Percentiles rank a stretch among this genome's conserved stretches.
phyloP scores from a whole-genome alignment of 2,113 vertebrate species.

The Narcine bancroftii region DNA sequence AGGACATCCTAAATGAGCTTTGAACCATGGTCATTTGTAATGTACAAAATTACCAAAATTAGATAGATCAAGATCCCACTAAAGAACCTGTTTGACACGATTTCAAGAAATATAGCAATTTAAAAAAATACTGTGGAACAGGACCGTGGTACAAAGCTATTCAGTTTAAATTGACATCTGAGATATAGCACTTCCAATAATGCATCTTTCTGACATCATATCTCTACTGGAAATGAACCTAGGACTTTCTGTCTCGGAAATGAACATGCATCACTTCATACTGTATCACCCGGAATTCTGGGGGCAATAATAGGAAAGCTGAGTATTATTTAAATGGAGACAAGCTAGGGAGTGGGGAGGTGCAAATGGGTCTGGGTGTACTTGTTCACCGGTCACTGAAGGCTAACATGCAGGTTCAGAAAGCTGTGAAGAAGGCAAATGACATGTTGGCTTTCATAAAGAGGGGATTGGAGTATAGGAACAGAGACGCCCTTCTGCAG shows the following conservation, averaged over 20 bases:
- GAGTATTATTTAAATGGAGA: too few species aligned
- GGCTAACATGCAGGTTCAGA: too few species aligned
- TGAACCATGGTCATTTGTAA: not conserved
- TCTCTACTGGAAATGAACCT: not conserved
- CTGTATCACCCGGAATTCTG: not conserved
- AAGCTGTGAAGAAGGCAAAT: too few species aligned
- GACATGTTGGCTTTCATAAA: too few species aligned
- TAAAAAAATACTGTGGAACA: not conserved
- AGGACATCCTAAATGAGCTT: not conserved
- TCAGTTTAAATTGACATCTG: not conserved
- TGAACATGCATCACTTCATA: not conserved
- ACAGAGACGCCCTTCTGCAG: too few species aligned
- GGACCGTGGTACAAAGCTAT: not conserved
- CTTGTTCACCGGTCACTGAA: too few species aligned
- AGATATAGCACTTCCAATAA: not conserved
- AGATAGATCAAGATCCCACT: not conserved
- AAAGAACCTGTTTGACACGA: not conserved
- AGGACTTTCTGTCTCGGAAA: not conserved
- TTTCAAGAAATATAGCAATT: not conserved
- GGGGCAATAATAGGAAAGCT: too few species aligned
- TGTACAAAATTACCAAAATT: not conserved
- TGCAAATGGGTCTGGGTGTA: too few species aligned
- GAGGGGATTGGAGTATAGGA: too few species aligned
- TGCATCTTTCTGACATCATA: not conserved
- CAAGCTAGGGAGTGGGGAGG: too few species aligned